phyloP scores from a whole-genome alignment of 2,888 invertebrate species.

The Drosophila kuntzei region DNA sequence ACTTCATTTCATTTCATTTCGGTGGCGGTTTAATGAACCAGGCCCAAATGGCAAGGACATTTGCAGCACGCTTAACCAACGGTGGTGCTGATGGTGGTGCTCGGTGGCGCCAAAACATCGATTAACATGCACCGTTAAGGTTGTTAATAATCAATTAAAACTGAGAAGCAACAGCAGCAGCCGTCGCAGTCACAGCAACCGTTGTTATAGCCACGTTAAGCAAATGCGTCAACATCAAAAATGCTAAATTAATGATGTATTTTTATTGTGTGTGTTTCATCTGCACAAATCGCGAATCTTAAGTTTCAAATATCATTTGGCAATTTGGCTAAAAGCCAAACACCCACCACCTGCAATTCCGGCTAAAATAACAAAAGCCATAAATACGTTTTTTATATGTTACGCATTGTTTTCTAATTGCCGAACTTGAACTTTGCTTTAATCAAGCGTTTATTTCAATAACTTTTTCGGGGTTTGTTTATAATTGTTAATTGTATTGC shows the following conservation, averaged over 20 bases:
- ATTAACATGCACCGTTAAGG: conserved; percentile 56
- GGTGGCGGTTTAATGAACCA: conserved; percentile 53
- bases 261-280: conserved; percentile 9
- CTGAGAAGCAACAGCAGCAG: conserved; percentile 17
- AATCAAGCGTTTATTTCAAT: conserved; percentile 56
- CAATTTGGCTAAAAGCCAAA: conserved; percentile 30
- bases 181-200: conserved; percentile 12
- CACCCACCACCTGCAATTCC: conserved; percentile 43
- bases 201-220: conserved; percentile 52
- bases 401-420: conserved; percentile 53
- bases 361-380: conserved; percentile 25
- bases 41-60: conserved; percentile 60
- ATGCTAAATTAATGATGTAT: conserved; percentile 56
- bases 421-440: conserved; percentile 64
- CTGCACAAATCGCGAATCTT: conserved; percentile 13
- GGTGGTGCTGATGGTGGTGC: conserved; percentile 14
- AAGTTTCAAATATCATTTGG: conserved; percentile 45
- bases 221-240: conserved; percentile 43
- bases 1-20: conserved; percentile 44
- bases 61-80: conserved; percentile 41
- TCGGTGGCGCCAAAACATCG: conserved; percentile 50
- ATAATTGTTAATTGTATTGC: conserved; percentile 54
- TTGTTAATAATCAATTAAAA: conserved; percentile 68
- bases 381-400: conserved; percentile 19
- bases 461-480: conserved; percentile 21